Conservation (phyloP, 2,888 invertebrate genomes). For the Junonia oenone region DNA sequence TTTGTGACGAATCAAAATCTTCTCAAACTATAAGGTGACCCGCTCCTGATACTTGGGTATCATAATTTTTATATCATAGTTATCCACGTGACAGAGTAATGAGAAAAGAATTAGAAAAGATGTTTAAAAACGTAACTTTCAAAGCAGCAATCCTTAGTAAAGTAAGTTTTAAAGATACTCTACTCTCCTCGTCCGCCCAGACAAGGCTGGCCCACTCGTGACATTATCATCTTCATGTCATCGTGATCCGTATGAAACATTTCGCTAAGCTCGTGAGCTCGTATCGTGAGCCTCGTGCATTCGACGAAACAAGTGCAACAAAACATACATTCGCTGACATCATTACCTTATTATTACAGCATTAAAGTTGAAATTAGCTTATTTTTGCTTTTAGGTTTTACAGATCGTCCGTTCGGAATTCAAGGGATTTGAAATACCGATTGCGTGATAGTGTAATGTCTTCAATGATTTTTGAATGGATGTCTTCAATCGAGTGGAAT, state of each 20-base stretch:
- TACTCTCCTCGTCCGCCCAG: no score
- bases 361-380: not conserved
- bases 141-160: no score
- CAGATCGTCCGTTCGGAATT: slow-evolving; percentile 12
- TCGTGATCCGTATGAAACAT: slow-evolving; percentile 26
- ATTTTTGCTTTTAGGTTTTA: not conserved
- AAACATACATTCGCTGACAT: slow-evolving; percentile 10
- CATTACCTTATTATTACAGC: not conserved
- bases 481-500: not conserved
- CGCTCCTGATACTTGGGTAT: no score
- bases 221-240: slow-evolving; percentile 12
- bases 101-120: no score
- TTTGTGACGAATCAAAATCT: no score
- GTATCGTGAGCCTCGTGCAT: slow-evolving; percentile 19
- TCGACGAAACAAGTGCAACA: slow-evolving; percentile 16
- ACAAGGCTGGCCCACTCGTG: slow-evolving; percentile 5
- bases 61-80: no score
- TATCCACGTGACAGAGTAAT: no score
- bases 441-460: slow-evolving; percentile 23
- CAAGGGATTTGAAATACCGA: slow-evolving; percentile 27
- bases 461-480: slow-evolving; percentile 6
- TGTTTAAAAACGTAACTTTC: no score
- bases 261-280: slow-evolving; percentile 25
- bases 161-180: no score
- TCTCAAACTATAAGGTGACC: no score